Conservation (phyloP, 1,140 invertebrate species). For the Ips typographus region DNA sequence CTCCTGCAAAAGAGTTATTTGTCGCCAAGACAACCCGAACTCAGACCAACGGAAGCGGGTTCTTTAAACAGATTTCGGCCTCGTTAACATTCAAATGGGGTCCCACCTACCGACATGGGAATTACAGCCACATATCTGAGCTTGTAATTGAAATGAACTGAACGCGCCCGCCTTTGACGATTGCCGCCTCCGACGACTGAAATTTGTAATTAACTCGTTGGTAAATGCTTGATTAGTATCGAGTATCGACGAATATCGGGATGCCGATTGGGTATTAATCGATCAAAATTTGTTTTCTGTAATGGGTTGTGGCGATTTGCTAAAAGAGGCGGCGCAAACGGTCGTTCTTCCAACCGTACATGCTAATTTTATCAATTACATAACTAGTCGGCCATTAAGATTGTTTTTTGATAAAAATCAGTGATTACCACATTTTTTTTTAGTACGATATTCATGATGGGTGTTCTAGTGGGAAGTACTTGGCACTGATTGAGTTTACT, state of each 20-base stretch:
- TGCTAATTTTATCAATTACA: too few relatives aligned
- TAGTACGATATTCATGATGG: too few relatives aligned
- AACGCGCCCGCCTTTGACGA: constrained; percentile 37
- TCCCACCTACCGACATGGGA: constrained; percentile 49
- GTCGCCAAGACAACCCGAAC: constrained; percentile 26
- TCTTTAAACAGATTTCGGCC: constrained; percentile 49
- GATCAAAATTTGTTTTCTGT: constrained; percentile 8
- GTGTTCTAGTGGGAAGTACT: too few relatives aligned
- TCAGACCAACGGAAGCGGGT: constrained; percentile 44
- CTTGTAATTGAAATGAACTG: constrained; percentile 47
- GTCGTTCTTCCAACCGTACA: not conserved
- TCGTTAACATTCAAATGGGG: constrained; percentile 49
- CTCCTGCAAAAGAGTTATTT: constrained; percentile 36
- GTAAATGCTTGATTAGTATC: constrained; percentile 21
- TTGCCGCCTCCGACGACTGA: constrained; percentile 40
- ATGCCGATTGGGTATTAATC: constrained; percentile 18
- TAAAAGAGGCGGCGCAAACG: not conserved
- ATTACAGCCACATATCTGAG: constrained; percentile 47
- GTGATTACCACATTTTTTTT: too few relatives aligned
- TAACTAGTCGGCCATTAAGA: too few relatives aligned
- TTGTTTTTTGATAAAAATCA: too few relatives aligned
- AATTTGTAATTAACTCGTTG: constrained; percentile 41
- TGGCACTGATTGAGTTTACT: too few relatives aligned
- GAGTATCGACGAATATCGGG: constrained; percentile 18
- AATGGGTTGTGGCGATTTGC: constrained; percentile 11